These are phyloP conservation scores for Ploceus nigricollis DNA, from an alignment of 2,113 vertebrate genomes.

Conservation along the genomic window DNA sequence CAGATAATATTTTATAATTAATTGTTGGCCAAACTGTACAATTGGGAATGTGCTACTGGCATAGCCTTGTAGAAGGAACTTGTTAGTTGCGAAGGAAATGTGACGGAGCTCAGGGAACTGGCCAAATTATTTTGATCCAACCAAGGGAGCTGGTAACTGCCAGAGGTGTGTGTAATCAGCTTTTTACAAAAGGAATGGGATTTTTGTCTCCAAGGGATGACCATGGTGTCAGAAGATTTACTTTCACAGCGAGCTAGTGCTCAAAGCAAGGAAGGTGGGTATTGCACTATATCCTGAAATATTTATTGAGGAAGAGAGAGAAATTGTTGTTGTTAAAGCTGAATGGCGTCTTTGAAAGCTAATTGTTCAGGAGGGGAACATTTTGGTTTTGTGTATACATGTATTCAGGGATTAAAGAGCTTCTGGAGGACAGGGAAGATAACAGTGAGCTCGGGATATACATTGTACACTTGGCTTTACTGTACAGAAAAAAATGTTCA, in stretches of 20 bases:
- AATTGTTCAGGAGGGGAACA: accelerated
- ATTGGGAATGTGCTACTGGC: neutral
- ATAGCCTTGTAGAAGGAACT: neutral
- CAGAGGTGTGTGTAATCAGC: neutral
- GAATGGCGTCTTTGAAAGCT: neutral
- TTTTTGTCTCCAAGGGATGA: neutral
- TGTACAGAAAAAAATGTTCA: neutral
- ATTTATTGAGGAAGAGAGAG: neutral
- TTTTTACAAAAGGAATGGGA: neutral
- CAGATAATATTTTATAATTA: neutral
- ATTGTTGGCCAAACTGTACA: neutral
- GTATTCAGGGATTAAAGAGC: neutral
- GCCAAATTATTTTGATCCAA: neutral
- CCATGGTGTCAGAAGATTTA: neutral
- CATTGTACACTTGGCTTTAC: neutral
- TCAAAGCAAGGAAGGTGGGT: neutral
- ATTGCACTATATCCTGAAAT: neutral
- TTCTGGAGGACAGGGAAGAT: neutral
- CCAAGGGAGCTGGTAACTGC: neutral
- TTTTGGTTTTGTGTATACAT: neutral
- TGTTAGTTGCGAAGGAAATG: neutral
- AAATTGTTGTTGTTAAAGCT: neutral
- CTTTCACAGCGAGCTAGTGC: neutral
- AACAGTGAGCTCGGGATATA: neutral
- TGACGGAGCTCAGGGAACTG: neutral